Percentiles rank a stretch among this genome's conserved stretches.
Evolutionary conservation across 35 echinoderm and acorn worm genomes (phyloP).

Genomic region (Heliocidaris erythrogramma): DNA sequence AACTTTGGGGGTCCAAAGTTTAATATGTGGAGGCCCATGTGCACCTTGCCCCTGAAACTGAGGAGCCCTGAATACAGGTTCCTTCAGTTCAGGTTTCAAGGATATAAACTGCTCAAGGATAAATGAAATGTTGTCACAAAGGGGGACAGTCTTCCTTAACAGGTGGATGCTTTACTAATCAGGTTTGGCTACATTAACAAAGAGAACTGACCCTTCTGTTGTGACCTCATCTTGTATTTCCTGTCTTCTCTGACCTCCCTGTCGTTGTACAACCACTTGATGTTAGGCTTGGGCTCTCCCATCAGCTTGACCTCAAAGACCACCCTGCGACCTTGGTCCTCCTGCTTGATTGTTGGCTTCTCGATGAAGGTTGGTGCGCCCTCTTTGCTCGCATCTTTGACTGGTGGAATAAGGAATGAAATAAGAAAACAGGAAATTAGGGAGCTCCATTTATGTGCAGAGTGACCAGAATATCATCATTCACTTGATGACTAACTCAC

Average conservation of each 20-base stretch:
- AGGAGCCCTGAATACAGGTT: not conserved
- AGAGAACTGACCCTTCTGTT: slow-evolving; percentile 14
- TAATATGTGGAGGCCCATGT: too few species aligned
- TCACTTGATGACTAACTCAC: not conserved
- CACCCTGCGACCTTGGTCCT: slow-evolving; percentile 79
- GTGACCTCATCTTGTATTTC: slow-evolving; percentile 58
- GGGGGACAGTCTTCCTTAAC: not conserved
- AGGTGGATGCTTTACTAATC: not conserved
- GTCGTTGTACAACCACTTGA: slow-evolving; percentile 83
- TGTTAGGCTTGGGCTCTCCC: slow-evolving; percentile 78
- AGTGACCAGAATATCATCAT: not conserved
- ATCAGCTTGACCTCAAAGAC: slow-evolving; percentile 90
- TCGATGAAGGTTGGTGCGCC: slow-evolving; percentile 96
- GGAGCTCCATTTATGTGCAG: not conserved
- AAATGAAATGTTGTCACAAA: not conserved
- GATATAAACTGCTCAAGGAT: not conserved
- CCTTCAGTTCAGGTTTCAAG: not conserved
- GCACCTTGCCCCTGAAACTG: too few species aligned
- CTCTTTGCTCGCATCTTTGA: slow-evolving; percentile 85
- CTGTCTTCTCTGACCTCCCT: slow-evolving; percentile 64
- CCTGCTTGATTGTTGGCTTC: slow-evolving; percentile 95
- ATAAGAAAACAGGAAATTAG: not conserved
- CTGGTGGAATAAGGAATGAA: slow-evolving; percentile 43
- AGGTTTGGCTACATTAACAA: not conserved
- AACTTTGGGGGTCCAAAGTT: too few species aligned